phyloP scores from a whole-genome alignment of 2,797 vertebrate genomes.

The Lagorchestes hirsutus region DNA sequence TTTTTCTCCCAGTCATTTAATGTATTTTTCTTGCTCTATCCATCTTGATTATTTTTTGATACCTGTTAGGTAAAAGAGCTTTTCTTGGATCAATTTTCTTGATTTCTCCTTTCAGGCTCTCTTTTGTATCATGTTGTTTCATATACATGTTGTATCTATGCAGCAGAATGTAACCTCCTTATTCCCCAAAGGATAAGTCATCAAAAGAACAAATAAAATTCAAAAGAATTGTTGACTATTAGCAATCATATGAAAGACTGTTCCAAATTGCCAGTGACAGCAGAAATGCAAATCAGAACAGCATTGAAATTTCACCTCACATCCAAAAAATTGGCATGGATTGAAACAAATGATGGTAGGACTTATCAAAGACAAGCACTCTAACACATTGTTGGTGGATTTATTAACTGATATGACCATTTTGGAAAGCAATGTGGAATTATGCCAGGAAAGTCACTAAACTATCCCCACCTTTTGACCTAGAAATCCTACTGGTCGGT shows the following conservation, averaged over 20 bases:
- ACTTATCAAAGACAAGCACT: not conserved
- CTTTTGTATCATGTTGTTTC: not conserved
- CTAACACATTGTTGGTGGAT: not conserved
- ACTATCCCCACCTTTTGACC: not conserved
- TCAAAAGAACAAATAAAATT: not conserved
- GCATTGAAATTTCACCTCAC: not conserved
- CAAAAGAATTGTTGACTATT: not conserved
- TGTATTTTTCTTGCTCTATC: not conserved
- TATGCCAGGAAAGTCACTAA: not conserved
- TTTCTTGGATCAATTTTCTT: not conserved
- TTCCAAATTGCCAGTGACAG: not conserved
- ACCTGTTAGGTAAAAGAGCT: not conserved
- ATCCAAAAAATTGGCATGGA: not conserved
- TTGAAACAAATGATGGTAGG: not conserved
- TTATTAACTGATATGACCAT: not conserved
- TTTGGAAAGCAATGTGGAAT: not conserved
- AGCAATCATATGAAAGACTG: not conserved
- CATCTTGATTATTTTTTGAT: not conserved
- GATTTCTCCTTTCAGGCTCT: not conserved
- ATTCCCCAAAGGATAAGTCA: not conserved
- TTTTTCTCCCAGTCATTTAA: not conserved
- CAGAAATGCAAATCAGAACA: not conserved
- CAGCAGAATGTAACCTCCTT: not conserved
- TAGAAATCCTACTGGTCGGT: not conserved
- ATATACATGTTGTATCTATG: no score